These are phyloP conservation scores for Ernsta delagoae DNA, from an alignment of 2,888 invertebrate species.

Conservation along the genomic window DNA sequence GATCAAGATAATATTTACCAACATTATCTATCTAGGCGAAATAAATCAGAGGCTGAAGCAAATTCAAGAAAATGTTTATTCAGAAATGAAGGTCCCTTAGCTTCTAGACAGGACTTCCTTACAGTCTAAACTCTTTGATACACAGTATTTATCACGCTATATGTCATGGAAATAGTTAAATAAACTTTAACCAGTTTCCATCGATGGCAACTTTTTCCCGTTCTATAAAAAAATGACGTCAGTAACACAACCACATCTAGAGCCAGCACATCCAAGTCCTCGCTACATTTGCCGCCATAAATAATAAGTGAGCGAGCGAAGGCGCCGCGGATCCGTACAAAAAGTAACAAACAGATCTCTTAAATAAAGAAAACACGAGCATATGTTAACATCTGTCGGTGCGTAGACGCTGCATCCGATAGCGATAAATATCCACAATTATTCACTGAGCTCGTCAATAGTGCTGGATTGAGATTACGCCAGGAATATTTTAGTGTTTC, in stretches of 20 bases:
- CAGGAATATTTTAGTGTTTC: neutral
- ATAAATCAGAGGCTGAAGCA: too few relatives aligned
- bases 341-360: constrained; percentile 83
- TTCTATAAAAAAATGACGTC: neutral
- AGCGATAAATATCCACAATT: constrained; percentile 18
- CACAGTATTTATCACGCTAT: too few relatives aligned
- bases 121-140: too few relatives aligned
- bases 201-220: too few relatives aligned
- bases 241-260: constrained; percentile 19
- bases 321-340: constrained; percentile 81
- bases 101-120: too few relatives aligned
- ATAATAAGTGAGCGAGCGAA: constrained; percentile 82
- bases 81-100: too few relatives aligned
- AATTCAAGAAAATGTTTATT: too few relatives aligned
- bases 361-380: constrained; percentile 84
- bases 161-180: too few relatives aligned
- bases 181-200: too few relatives aligned
- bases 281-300: constrained; percentile 76
- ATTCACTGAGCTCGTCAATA: constrained; percentile 18
- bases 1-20: too few relatives aligned
- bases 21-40: too few relatives aligned
- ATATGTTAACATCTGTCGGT: constrained; percentile 82
- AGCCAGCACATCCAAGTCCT: constrained; percentile 36
- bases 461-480: too few relatives aligned
- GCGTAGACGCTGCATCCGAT: constrained; percentile 44